A percentile compares a stretch with the other conserved stretches of the same genome.
Conservation (phyloP, 2,888 invertebrate genomes). For the Rotaria socialis region DNA sequence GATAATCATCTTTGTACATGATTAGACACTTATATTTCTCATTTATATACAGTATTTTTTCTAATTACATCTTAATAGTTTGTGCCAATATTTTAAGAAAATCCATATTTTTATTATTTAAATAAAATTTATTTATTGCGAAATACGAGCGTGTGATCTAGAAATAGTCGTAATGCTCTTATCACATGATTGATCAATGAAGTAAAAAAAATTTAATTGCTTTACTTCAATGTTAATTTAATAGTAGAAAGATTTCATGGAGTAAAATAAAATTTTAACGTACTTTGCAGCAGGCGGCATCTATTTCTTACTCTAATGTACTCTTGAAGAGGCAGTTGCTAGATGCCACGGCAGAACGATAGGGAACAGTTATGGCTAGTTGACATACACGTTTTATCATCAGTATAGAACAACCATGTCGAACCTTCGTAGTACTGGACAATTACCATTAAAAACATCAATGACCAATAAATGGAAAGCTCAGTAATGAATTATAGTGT, state of each 20-base stretch:
- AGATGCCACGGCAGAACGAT: background rate
- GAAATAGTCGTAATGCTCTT: too few species aligned
- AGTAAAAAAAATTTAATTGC: too few species aligned
- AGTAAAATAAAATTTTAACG: too few species aligned
- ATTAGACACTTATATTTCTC: background rate
- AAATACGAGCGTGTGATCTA: too few species aligned
- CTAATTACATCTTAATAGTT: background rate
- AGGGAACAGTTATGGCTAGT: background rate
- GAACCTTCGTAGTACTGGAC: background rate
- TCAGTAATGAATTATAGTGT: background rate
- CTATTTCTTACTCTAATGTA: background rate
- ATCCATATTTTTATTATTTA: background rate
- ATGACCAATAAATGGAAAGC: constrained; percentile 31
- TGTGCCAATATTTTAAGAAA: background rate
- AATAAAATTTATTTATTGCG: too few species aligned
- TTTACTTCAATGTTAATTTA: too few species aligned
- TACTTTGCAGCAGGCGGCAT: background rate
- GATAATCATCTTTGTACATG: background rate
- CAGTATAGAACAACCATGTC: background rate
- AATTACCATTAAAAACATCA: constrained; percentile 28
- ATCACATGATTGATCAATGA: too few species aligned
- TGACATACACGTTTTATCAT: background rate
- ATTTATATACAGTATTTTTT: background rate
- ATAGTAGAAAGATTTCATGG: too few species aligned
- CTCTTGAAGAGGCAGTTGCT: background rate